Evolutionary conservation across 2,113 vertebrate species (phyloP), one percentile per base, ranked within the genome.

Genomic region (Fulmarus glacialis): DNA sequence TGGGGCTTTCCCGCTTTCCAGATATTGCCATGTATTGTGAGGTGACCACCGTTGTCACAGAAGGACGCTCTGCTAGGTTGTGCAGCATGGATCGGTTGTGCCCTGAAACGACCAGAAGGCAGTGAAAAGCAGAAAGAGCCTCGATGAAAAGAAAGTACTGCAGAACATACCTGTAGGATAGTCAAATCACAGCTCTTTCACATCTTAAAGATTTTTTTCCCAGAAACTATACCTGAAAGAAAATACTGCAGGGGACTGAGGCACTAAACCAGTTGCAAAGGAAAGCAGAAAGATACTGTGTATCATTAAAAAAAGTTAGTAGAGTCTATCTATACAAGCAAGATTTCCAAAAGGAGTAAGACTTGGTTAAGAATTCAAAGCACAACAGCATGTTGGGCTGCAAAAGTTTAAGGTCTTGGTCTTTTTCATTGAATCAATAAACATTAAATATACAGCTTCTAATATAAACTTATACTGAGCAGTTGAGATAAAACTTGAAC

Each of bases 401-500:
- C 29, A 52, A 43, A 82, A 88, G n/a, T 62, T 92, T 73, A 70
- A 75, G 13, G 32, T 75, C 67, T 82, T 73, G 45, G n/a, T 79
- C 23, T 87, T 68, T 87, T 45, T 87, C 55, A 9, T 50, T 84
- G 71, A 71, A 58, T 58, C 83, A 83, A 67, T 86, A 95, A 90
- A 84, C 63, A 87, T n/a, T 40, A 81, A 85, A 78, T n/a, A 67
- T 2, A 50, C 21, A 74, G 48, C 59, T 93, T 86, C 59, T 85
- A 79, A 66, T 89, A 55, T 60, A 82, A 93, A 83, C 42, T 89
- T 75, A 34, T 24, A 62, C 34, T 12, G 53, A 82, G 19, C 63
- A 89, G 60, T 24, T 91, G 73, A 93, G 83, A 94, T 90, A 75
- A 90, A 89, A 62, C 45, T 83, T 84, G 71, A 84, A 73, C 34